A percentile compares a stretch with the other conserved stretches of the same genome.
These are phyloP conservation scores for Philereme transversata DNA, from an alignment of 2,888 invertebrate species.

Conservation along the genomic window DNA sequence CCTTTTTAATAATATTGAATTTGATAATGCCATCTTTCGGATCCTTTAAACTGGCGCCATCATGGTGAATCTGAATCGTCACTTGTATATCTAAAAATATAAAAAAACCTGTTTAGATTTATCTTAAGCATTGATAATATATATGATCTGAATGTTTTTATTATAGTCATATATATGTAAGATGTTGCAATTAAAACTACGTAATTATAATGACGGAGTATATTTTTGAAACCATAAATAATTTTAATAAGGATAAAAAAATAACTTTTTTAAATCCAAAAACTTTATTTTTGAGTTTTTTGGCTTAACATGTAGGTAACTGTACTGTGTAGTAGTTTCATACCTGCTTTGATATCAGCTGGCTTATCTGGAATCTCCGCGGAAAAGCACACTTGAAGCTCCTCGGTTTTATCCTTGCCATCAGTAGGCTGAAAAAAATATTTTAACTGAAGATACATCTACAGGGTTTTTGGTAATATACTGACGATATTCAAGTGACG, in stretches of 20 bases:
- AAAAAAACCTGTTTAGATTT: background rate
- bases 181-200: too few relatives aligned
- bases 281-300: too few relatives aligned
- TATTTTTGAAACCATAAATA: too few relatives aligned
- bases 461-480: too few relatives aligned
- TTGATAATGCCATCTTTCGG: background rate
- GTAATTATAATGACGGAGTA: too few relatives aligned
- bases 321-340: constrained; percentile 21
- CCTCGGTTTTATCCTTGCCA: constrained; percentile 4
- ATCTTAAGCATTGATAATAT: too few relatives aligned
- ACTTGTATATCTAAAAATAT: background rate
- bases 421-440: constrained; percentile 8
- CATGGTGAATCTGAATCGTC: background rate
- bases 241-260: too few relatives aligned
- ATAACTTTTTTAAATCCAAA: too few relatives aligned
- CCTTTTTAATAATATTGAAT: background rate
- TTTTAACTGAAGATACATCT: background rate
- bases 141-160: too few relatives aligned
- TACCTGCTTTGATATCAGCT: constrained; percentile 42
- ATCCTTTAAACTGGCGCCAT: background rate
- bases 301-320: too few relatives aligned
- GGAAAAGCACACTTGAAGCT: constrained; percentile 46
- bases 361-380: constrained; percentile 46
- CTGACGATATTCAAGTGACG: too few relatives aligned
- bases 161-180: too few relatives aligned